These are phyloP conservation scores for Torymus aiolomorphi DNA, from an alignment of 2,888 invertebrate genomes.

Conservation along the genomic window DNA sequence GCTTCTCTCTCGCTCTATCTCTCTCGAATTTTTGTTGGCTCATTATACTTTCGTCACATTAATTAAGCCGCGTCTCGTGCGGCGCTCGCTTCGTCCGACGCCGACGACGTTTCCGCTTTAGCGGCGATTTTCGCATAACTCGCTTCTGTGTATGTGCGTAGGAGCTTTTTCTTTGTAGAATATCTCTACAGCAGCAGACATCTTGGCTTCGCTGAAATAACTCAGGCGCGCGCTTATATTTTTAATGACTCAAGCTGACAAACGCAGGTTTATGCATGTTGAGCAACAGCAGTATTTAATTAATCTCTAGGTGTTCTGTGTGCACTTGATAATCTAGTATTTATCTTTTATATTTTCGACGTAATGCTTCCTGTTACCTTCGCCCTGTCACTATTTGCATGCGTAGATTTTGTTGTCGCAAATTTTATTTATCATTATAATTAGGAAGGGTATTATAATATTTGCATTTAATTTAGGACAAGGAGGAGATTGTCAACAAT, in stretches of 20 bases:
- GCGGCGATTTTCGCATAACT: background rate
- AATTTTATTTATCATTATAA: background rate
- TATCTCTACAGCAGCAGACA: slow-evolving; percentile 2
- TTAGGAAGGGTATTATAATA: background rate
- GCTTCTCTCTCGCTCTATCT: slow-evolving; percentile 27
- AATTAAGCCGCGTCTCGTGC: slow-evolving; percentile 32
- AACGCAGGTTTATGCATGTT: slow-evolving; percentile 43
- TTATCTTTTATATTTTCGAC: background rate
- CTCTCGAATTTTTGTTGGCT: slow-evolving; percentile 32
- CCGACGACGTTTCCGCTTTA: slow-evolving; percentile 24
- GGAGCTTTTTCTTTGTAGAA: slow-evolving; percentile 9
- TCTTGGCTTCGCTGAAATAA: too few species aligned
- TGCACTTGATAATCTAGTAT: background rate
- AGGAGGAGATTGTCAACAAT: slow-evolving; percentile 71
- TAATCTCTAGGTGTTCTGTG: background rate
- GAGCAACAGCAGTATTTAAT: slow-evolving; percentile 19
- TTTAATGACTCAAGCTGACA: slow-evolving; percentile 38
- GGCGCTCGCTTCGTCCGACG: slow-evolving; percentile 18
- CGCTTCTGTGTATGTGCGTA: slow-evolving; percentile 11
- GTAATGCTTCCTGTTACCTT: slow-evolving; percentile 3
- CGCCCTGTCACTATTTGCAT: background rate
- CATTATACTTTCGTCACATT: slow-evolving; percentile 49
- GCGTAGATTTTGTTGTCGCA: background rate
- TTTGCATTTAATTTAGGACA: slow-evolving; percentile 59
- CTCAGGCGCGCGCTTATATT: background rate